These are phyloP conservation scores for Pogonocherus hispidulus DNA, from an alignment of 2,888 invertebrate genomes.

Conservation along the genomic window DNA sequence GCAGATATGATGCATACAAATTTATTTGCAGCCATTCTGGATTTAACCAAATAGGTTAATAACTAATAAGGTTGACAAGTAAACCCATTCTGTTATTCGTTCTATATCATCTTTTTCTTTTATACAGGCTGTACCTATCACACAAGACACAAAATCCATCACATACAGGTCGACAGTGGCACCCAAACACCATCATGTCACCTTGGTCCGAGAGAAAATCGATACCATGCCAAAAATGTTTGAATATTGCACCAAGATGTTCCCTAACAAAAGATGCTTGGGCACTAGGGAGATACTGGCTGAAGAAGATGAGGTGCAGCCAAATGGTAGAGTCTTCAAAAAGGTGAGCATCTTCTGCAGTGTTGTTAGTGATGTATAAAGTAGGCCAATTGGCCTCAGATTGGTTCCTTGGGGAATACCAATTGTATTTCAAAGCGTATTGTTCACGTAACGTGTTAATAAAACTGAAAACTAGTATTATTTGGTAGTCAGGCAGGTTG, in stretches of 20 bases:
- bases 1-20: not conserved
- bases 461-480: no score
- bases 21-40: no score
- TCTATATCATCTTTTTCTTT: slow-evolving; percentile 17
- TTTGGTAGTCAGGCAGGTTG: no score
- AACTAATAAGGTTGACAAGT: not conserved
- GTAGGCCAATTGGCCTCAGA: no score
- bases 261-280: slow-evolving; percentile 82
- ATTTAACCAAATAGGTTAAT: not conserved
- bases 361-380: no score
- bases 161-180: slow-evolving; percentile 81
- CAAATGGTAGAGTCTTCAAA: slow-evolving; percentile 95
- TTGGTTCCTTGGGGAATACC: no score
- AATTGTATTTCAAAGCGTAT: no score
- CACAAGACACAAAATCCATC: slow-evolving; percentile 76
- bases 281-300: slow-evolving; percentile 92
- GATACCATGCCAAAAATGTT: slow-evolving; percentile 89
- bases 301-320: slow-evolving; percentile 95
- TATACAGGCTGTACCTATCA: slow-evolving; percentile 78
- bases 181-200: slow-evolving; percentile 80
- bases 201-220: slow-evolving; percentile 82
- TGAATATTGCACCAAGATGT: slow-evolving; percentile 81
- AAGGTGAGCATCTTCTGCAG: slow-evolving; percentile 72
- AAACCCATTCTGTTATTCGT: not conserved
- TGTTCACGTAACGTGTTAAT: no score